These are phyloP conservation scores for Pseudococcus longispinus DNA, from an alignment of 2,888 invertebrate genomes.

Conservation along the genomic window DNA sequence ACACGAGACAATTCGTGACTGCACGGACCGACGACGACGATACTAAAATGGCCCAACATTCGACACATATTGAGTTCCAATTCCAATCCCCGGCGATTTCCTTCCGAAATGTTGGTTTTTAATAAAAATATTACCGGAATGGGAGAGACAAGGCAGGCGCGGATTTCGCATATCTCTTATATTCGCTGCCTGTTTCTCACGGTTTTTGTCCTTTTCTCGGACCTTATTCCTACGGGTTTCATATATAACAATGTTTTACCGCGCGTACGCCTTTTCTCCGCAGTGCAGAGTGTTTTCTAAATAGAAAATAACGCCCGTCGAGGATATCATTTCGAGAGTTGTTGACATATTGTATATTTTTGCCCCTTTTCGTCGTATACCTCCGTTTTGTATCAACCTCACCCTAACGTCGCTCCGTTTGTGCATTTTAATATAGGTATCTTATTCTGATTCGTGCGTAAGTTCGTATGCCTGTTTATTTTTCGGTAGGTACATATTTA, in stretches of 20 bases:
- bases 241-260: conserved; percentile 34
- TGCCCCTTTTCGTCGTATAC: background rate
- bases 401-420: background rate
- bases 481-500: background rate
- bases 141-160: background rate
- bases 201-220: background rate
- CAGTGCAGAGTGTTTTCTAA: conserved; percentile 30
- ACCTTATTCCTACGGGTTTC: conserved; percentile 13
- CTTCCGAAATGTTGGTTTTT: conserved; percentile 28
- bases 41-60: conserved; percentile 8
- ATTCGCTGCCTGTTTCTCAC: background rate
- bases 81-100: conserved; percentile 26
- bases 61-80: conserved; percentile 32
- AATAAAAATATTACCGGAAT: conserved; percentile 31
- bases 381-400: background rate
- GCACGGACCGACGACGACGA: background rate
- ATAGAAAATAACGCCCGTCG: conserved; percentile 21
- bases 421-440: background rate
- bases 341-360: conserved; percentile 30
- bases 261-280: background rate
- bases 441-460: background rate
- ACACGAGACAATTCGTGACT: conserved; percentile 16
- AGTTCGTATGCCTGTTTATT: background rate
- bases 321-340: conserved; percentile 19
- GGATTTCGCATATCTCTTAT: background rate